Evolutionary conservation across 2,888 invertebrate genomes (phyloP).

Genomic region (Suillia variegata): DNA sequence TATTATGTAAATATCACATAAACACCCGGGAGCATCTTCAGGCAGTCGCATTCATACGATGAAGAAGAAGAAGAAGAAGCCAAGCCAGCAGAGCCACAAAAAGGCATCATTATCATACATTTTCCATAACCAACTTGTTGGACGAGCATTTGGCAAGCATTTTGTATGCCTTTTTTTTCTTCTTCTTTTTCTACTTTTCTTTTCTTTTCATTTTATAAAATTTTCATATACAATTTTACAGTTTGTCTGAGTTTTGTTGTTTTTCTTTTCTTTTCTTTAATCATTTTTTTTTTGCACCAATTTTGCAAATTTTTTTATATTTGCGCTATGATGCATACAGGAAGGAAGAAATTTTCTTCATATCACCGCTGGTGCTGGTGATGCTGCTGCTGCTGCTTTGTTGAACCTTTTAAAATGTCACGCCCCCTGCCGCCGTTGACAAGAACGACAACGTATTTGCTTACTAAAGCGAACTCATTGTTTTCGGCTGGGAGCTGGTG

Average conservation of each 20-base stretch:
- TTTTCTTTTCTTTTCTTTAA: too few relatives aligned
- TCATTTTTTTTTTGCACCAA: too few relatives aligned
- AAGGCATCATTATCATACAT: conserved; percentile 49
- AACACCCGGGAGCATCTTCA: conserved; percentile 52
- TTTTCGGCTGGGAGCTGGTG: conserved; percentile 1
- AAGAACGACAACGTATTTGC: background rate
- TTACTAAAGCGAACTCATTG: background rate
- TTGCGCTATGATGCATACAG: background rate
- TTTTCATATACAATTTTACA: too few relatives aligned
- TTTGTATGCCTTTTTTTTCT: too few relatives aligned
- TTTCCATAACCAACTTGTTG: conserved; percentile 53
- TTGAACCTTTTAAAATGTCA: background rate
- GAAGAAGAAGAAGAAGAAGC: too few relatives aligned
- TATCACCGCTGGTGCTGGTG: conserved; percentile 22
- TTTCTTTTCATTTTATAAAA: too few relatives aligned
- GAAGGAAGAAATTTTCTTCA: conserved; percentile 28
- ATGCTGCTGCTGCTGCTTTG: background rate
- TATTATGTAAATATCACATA: conserved; percentile 57
- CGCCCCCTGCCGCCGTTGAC: background rate
- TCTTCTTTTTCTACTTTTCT: too few relatives aligned
- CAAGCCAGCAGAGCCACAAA: conserved; percentile 36
- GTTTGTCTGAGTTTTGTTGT: too few relatives aligned
- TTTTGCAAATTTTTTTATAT: too few relatives aligned
- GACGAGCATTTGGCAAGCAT: conserved; percentile 2
- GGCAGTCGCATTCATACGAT: conserved; percentile 47